Evolutionary conservation across 2,888 invertebrate species (phyloP).

Genomic region (Eilema sororculum): DNA sequence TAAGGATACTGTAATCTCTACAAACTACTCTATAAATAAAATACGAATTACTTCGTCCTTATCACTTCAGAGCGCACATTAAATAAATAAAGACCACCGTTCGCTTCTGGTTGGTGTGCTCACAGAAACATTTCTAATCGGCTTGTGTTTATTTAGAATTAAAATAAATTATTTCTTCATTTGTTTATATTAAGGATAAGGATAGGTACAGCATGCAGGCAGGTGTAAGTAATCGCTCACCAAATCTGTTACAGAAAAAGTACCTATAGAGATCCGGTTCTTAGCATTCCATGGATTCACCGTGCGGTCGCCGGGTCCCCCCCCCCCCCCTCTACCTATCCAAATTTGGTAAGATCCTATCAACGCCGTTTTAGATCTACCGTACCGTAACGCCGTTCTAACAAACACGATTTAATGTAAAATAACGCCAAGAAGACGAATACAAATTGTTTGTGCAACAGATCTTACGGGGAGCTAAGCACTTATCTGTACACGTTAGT

Average conservation of each 20-base stretch:
- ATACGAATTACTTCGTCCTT: constrained; percentile 1
- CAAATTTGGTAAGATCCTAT: no score
- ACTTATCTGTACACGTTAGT: no score
- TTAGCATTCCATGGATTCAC: no score
- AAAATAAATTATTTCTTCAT: constrained; percentile 21
- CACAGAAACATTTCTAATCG: constrained; percentile 29
- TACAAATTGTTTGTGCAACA: no score
- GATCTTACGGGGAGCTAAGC: no score
- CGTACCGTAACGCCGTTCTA: no score
- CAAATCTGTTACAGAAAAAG: not conserved
- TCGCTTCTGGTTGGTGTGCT: constrained; percentile 41
- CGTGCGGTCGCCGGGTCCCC: no score
- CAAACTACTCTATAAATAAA: constrained; percentile 18
- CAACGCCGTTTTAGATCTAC: no score
- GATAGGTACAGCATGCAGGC: not conserved
- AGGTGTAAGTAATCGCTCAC: not conserved
- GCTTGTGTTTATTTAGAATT: constrained; percentile 29
- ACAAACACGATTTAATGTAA: no score
- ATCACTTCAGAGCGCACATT: constrained; percentile 32
- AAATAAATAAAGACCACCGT: constrained; percentile 34
- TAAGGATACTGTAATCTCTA: not conserved
- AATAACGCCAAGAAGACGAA: no score
- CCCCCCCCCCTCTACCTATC: no score
- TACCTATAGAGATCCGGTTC: no score
- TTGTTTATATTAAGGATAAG: not conserved